phyloP scores from a whole-genome alignment of 2,888 invertebrate species.

The Hartigia nigra region DNA sequence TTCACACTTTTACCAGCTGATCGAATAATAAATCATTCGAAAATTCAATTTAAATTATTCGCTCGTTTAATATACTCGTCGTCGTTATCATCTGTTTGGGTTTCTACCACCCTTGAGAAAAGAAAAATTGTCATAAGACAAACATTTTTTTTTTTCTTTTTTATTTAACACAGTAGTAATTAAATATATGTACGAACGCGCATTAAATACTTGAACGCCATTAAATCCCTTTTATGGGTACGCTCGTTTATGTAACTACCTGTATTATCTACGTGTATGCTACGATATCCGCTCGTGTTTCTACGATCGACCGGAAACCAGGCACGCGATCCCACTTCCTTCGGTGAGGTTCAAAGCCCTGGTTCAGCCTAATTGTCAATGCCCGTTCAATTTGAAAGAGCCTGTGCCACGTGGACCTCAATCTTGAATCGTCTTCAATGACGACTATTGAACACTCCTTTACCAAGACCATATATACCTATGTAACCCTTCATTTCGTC shows the following conservation, averaged over 20 bases:
- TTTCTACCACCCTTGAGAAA: too few relatives aligned
- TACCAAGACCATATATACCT: background rate
- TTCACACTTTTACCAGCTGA: background rate
- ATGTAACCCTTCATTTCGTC: background rate
- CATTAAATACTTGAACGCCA: background rate
- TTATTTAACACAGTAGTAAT: background rate
- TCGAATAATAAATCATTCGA: background rate
- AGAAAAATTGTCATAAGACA: too few relatives aligned
- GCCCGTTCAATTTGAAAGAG: background rate
- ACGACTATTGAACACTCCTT: background rate
- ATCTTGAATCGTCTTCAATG: background rate
- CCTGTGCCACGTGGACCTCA: background rate
- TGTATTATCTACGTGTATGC: background rate
- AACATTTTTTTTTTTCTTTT: too few relatives aligned
- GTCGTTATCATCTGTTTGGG: too few relatives aligned
- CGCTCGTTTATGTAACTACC: background rate
- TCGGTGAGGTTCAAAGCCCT: conserved; percentile 11
- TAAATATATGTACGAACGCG: background rate
- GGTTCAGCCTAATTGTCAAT: background rate
- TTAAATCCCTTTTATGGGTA: background rate
- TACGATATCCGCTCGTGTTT: background rate
- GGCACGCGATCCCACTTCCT: conserved; percentile 7
- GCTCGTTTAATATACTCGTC: too few relatives aligned
- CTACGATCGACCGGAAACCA: conserved; percentile 1
- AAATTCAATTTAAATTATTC: too few relatives aligned